Evolutionary conservation across 2,113 vertebrate genomes (phyloP), one percentile per base, ranked within the genome.

Genomic region (Ancistrus triradiatus): DNA sequence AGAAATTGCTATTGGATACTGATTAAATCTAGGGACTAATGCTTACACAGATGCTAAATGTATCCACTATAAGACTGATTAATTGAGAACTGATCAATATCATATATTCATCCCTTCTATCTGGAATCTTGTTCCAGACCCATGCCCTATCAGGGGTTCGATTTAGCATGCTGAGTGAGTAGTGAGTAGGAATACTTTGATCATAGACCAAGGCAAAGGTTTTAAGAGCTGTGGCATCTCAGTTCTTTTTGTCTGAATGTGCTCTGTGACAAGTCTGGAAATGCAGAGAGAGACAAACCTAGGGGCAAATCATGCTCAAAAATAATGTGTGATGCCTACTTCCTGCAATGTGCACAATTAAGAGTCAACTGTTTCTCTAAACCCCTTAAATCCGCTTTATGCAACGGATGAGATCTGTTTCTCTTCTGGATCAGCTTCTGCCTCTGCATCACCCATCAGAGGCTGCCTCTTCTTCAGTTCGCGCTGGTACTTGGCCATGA

Each of bases 361-460:
- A 7, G 3, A 31, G n/a, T n/a, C 14, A n/a, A n/a, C 5, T n/a
- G 38, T 42, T 15, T 24, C 52, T 37, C n/a, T 57, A 46, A 58
- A 48, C 35, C 49, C 76, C 56, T 44, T n/a, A n/a, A n/a, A 74
- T 65, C 79, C 74, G 43, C 73, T 77, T 90, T 85, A 98, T 7
- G 96, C 96, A 76, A 98, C 95, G 4, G 96, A 98, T 38, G 95
- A 98, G 75, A 98, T 94, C 86, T 97, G 96, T 85, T 95, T 96
- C 77, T 97, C 94, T 43, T 97, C 96, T 10, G 77, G 66, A 38
- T 97, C 94, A 0, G 84, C 91, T 58, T 97, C 95, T 0, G 80
- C 92, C 62, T 97, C 95, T 0, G 91, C 90, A n/a, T 96, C 94
- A 2, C 95, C 95, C 94, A 98, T 97, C 55, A 98, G 82, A 0